Evolutionary conservation across 2,797 vertebrate species (phyloP).

Genomic region (Eulemur albifrons): DNA sequence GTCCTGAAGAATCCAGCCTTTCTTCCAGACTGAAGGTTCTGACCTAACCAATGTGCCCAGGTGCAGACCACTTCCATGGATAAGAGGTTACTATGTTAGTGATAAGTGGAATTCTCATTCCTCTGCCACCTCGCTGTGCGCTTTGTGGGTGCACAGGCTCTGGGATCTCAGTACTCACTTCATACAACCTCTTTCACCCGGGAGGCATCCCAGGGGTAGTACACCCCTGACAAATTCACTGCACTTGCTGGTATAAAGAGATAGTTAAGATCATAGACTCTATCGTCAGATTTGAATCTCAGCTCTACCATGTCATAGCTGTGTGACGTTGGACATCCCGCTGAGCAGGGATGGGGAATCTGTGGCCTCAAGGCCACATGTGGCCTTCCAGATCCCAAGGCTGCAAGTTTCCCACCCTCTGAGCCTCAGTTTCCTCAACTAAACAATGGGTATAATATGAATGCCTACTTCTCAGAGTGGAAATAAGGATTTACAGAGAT

Average conservation of each 20-base stretch:
- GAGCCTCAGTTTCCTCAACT: background rate
- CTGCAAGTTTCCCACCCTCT: background rate
- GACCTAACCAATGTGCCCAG: no score
- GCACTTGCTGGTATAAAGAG: background rate
- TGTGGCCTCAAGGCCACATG: no score
- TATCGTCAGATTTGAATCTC: background rate
- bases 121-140: background rate
- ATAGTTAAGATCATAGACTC: background rate
- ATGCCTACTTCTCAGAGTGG: background rate
- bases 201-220: background rate
- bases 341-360: no score
- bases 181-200: accelerated
- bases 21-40: background rate
- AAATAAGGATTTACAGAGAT: background rate
- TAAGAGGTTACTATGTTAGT: background rate
- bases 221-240: background rate
- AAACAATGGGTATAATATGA: background rate
- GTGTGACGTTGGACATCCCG: no score
- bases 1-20: background rate
- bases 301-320: background rate
- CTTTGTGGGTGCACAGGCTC: accelerated
- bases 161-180: background rate
- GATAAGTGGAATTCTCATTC: background rate
- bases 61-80: background rate
- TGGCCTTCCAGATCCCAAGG: no score